Evolutionary conservation across 2,113 vertebrate genomes (phyloP), one percentile per base, ranked within the genome.

Genomic region (Cryptomyrus ogoouensis): DNA sequence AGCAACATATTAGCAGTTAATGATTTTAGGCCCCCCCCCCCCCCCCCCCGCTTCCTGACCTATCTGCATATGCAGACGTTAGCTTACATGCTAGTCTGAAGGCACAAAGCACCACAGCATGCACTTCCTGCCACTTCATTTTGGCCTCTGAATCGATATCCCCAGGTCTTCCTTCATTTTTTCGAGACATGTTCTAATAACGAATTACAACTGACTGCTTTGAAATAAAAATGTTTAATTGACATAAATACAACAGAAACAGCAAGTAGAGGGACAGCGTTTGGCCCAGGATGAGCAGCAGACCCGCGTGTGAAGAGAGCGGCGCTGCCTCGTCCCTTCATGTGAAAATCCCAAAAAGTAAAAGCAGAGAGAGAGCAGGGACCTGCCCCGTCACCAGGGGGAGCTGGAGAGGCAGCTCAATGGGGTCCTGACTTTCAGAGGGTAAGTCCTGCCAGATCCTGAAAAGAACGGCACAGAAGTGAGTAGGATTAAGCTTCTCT

Each of bases 221-320:
- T 91, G 91, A 93, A 92, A 91, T 56, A 12, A 88, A 77, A 6
- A 87, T 50, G n/a, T 95, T 94, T 93, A 94, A 90, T 95, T 89
- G 31, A 42, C 70, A 56, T 83, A 83, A 39, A 89, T 53, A 83
- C 21, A 3, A 44, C 47, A 52, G 3, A 44, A 44, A 83, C 6
- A 8, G 39, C 39, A 46, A 10, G 19, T 39, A 84, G 10, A 46
- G 42, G 39, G 8, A 4, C 4, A 47, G 39, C 10, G 5, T n/a
- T 24, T n/a, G 44, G 21, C 9, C 83, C 9, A 4, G 83, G 44
- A 10, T 9, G 5, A n/a, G 83, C 83, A 3, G 35, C 74, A 80
- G 5, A 80, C 2, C 15, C 35, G 15, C 35, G n/a, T 19, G 35
- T 17, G 13, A 39, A 19, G 74, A 19, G 35, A 39, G 4, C 15